Conservation (phyloP, 2,888 invertebrate species). For the Corythucha ciliata region DNA sequence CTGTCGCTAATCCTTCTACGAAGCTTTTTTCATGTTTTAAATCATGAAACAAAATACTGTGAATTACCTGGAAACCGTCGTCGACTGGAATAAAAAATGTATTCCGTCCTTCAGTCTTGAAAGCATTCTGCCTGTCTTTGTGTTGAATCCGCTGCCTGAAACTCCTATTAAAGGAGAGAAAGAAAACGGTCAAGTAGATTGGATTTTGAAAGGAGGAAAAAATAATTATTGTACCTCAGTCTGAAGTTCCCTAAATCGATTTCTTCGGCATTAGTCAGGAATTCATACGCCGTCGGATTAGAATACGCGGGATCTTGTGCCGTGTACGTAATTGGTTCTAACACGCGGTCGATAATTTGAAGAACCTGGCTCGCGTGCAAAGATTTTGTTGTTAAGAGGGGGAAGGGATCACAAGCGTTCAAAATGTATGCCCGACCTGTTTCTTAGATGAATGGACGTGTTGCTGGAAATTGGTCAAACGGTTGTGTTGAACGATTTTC, state of each 20-base stretch:
- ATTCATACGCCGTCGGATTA: slow-evolving; percentile 73
- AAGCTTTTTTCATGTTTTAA: no score
- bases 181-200: slow-evolving; percentile 1
- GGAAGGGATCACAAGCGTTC: background rate
- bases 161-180: slow-evolving; percentile 44
- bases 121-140: slow-evolving; percentile 63
- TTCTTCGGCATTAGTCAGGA: slow-evolving; percentile 65
- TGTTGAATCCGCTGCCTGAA: slow-evolving; percentile 67
- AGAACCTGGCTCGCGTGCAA: slow-evolving; percentile 51
- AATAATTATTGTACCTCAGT: slow-evolving; percentile 51
- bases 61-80: slow-evolving; percentile 73
- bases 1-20: no score
- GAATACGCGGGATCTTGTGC: slow-evolving; percentile 53
- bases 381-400: background rate
- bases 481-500: slow-evolving; percentile 54
- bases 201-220: background rate
- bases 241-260: slow-evolving; percentile 63
- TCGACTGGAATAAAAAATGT: slow-evolving; percentile 88
- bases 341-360: slow-evolving; percentile 78
- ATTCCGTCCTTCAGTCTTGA: slow-evolving; percentile 65
- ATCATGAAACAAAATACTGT: background rate
- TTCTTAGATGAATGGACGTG: slow-evolving; percentile 50
- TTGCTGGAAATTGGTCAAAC: slow-evolving; percentile 54
- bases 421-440: slow-evolving; percentile 46
- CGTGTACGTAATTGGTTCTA: slow-evolving; percentile 59